Percentiles rank a stretch among this genome's conserved stretches.
These are phyloP conservation scores for Cherax quadricarinatus DNA, from an alignment of 1,140 invertebrate genomes.

Conservation along the genomic window DNA sequence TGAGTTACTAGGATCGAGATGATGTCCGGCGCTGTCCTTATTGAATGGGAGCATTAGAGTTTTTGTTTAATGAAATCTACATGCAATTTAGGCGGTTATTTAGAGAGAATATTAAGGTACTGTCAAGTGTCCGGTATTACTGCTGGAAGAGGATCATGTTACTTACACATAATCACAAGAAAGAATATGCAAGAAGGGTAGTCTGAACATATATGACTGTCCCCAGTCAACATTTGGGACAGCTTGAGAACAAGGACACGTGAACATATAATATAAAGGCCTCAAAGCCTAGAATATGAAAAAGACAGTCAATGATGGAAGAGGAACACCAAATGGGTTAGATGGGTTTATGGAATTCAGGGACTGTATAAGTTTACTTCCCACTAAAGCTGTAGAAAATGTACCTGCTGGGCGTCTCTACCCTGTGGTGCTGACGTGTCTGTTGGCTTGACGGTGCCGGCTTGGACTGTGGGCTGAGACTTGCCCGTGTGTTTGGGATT, in stretches of 20 bases:
- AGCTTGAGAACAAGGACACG: not conserved
- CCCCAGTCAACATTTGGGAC: not conserved
- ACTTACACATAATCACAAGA: not conserved
- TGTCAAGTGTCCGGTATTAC: slow-evolving; percentile 2
- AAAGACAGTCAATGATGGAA: not conserved
- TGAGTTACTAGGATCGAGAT: not conserved
- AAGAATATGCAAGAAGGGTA: not conserved
- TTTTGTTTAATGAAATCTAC: not conserved
- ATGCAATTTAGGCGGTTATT: slow-evolving; percentile 1
- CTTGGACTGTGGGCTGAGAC: not conserved
- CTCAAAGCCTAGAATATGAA: not conserved
- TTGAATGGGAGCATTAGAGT: not conserved
- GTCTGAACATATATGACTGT: not conserved
- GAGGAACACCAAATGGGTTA: not conserved
- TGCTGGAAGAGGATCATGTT: slow-evolving; percentile 4
- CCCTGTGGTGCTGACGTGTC: not conserved
- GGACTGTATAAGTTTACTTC: not conserved
- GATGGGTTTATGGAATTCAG: not conserved
- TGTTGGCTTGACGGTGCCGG: not conserved
- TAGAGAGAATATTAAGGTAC: not conserved
- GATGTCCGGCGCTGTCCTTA: not conserved
- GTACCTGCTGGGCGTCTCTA: not conserved
- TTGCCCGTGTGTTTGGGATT: not conserved
- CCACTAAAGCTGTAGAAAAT: not conserved
- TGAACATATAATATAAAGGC: not conserved